phyloP scores from a whole-genome alignment of 1,140 invertebrate genomes.

The Trinorchestia longiramus region DNA sequence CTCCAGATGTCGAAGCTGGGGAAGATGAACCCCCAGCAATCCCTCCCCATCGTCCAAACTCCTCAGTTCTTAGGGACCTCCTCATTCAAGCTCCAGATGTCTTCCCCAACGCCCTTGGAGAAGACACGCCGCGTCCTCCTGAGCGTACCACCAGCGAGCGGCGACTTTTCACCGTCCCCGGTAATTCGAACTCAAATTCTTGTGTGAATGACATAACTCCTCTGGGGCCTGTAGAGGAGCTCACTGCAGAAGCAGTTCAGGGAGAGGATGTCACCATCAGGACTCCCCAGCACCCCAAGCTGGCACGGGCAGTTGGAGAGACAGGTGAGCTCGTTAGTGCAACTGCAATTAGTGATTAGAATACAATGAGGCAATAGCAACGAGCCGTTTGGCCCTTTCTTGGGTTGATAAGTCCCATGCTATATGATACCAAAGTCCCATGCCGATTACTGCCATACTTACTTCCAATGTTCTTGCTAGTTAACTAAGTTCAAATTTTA shows the following conservation, averaged over 20 bases:
- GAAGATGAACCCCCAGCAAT: conserved; percentile 65
- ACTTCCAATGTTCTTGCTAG: too few species aligned
- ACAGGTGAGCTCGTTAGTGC: not conserved
- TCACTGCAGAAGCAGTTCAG: not conserved
- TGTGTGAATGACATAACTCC: not conserved
- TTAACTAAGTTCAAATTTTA: too few species aligned
- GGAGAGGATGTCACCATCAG: conserved; percentile 47
- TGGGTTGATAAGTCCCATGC: too few species aligned
- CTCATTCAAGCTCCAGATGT: not conserved
- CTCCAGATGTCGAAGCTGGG: conserved; percentile 56
- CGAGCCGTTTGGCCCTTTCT: too few species aligned
- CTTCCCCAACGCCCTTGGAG: conserved; percentile 79
- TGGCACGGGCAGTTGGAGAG: conserved; percentile 36
- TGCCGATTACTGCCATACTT: too few species aligned
- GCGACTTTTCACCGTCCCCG: not conserved
- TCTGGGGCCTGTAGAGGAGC: not conserved
- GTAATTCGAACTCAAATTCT: not conserved
- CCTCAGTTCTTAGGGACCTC: conserved; percentile 60
- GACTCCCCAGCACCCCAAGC: conserved; percentile 60
- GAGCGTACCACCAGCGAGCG: conserved; percentile 64
- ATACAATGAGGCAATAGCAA: too few species aligned
- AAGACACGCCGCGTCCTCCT: conserved; percentile 75
- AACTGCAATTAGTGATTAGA: too few species aligned
- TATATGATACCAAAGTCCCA: too few species aligned
- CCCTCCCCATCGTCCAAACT: conserved; percentile 63